These are phyloP conservation scores for Pyrgus malvae DNA, from an alignment of 2,888 invertebrate species.

Conservation along the genomic window DNA sequence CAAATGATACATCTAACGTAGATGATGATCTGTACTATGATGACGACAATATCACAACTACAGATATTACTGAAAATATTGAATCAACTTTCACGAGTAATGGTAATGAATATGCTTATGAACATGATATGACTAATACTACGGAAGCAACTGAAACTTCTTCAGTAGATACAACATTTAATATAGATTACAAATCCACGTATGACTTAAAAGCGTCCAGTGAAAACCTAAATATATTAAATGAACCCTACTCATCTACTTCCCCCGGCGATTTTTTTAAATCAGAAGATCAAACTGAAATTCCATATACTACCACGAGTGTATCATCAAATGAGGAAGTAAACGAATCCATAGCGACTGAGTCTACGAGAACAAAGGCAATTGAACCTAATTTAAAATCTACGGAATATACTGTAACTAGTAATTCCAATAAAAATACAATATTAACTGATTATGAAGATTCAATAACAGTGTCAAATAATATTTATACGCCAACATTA, in stretches of 20 bases:
- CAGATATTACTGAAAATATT: slow-evolving; percentile 7
- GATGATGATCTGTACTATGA: slow-evolving; percentile 38
- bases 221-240: slow-evolving; percentile 8
- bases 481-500: too few species aligned
- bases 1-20: slow-evolving; percentile 38
- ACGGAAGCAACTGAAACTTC: background rate
- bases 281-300: background rate
- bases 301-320: background rate
- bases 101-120: background rate
- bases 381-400: background rate
- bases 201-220: slow-evolving; percentile 28
- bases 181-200: slow-evolving; percentile 20
- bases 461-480: background rate
- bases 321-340: background rate
- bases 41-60: slow-evolving; percentile 22
- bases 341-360: too few species aligned
- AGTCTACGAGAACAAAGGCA: too few species aligned
- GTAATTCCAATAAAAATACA: slow-evolving; percentile 15
- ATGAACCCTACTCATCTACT: slow-evolving; percentile 2
- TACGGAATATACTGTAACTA: background rate
- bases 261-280: background rate
- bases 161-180: background rate
- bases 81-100: background rate
- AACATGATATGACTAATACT: background rate
- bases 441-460: background rate